A percentile compares a stretch with the other conserved stretches of the same genome.
Conservation (phyloP, 2,113 vertebrate species). For the Callionymus lyra region DNA sequence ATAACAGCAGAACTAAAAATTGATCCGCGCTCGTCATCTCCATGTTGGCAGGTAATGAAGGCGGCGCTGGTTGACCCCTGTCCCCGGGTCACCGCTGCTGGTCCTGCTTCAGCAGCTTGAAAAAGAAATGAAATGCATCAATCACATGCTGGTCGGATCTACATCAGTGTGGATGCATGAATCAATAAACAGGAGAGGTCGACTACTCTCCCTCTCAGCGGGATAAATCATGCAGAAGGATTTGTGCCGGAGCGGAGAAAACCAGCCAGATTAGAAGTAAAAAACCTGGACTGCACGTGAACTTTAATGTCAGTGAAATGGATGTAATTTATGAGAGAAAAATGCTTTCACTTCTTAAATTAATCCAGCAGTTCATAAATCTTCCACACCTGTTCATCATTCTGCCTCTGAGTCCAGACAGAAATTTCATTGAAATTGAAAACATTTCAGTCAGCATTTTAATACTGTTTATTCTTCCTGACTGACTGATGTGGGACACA, state of each 20-base stretch:
- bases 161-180: constrained; percentile 23
- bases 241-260: constrained; percentile 1
- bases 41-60: constrained; percentile 11
- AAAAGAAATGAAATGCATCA: constrained; percentile 37
- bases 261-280: too few relatives aligned
- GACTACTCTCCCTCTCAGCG: constrained; percentile 2
- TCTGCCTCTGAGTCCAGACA: too few relatives aligned
- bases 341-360: too few relatives aligned
- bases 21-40: constrained; percentile 27
- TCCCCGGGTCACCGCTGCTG: constrained; percentile 21
- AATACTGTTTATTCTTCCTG: too few relatives aligned
- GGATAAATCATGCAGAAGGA: constrained; percentile 8
- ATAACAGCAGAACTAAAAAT: constrained; percentile 25
- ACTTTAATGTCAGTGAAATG: too few relatives aligned
- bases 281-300: too few relatives aligned
- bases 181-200: constrained; percentile 23
- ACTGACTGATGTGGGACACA: too few relatives aligned
- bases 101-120: constrained; percentile 19
- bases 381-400: too few relatives aligned
- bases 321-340: too few relatives aligned
- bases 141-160: constrained; percentile 13
- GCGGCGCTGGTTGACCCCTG: constrained; percentile 26
- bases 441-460: too few relatives aligned
- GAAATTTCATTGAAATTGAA: too few relatives aligned
- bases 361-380: too few relatives aligned